Base-by-base conservation (phyloP, 64 coral and sea anemone species). In the Pocillopora verrucosa region DNA sequence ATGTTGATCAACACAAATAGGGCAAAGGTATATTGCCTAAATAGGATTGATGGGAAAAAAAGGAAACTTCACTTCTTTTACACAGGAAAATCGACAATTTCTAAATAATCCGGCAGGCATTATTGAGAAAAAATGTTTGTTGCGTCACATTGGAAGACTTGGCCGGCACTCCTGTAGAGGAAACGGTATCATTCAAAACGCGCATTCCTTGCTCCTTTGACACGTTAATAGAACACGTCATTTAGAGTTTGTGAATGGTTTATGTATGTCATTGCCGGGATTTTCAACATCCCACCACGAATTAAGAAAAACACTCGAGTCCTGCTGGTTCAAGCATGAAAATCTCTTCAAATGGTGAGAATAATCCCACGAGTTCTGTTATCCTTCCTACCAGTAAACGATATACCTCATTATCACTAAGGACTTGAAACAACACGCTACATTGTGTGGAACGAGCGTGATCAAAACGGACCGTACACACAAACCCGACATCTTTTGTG, bases 281-380 rank as follows among this genome's bases (percentile, higher is more conserved):
- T 70, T 24, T 24, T 20, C 11, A 70, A 70, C n/a, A 70, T 70
- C 67, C 67, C 67, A 24, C 67, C 20, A 70, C 67, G 67, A 70
- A 70, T n/a, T 11, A 20, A 56, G 75, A 19, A 77, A 56, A 38
- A 9, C 75, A 56, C 75, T 77, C 56, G 75, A 77, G 37, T n/a
- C 45, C 75, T 77, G 75, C 75, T 58, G 36, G 6, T 56, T 56
- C 2, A 7, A 38, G 75, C 75, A 56, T 6, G 35, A 77, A 77
- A 77, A 77, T 56, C 75, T 77, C 75, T 77, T 77, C 38, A 77
- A 77, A 77, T 16, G 67, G 67, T 24, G 36, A 77, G 75, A 56
- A 38, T 77, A 56, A 56, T 77, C 36, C 16, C 75, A 77, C 75
- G 75, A 77, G 56, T 56, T 22, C 38, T 77, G 36, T 77, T 37